Evolutionary conservation across 2,113 vertebrate species (phyloP), one percentile per base, ranked within the genome.

Genomic region (Hymenochirus boettgeri): DNA sequence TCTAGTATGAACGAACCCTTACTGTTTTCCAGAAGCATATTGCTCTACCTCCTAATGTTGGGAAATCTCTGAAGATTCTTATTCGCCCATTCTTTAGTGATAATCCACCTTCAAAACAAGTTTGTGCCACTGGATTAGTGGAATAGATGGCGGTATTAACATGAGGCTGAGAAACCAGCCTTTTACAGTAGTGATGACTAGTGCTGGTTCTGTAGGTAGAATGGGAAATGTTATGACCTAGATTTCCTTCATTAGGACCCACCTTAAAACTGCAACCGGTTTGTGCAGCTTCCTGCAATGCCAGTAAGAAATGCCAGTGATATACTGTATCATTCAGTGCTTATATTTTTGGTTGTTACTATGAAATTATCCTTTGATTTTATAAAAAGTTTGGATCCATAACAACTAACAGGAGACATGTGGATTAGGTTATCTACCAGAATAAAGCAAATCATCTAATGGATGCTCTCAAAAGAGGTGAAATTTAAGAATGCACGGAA

Each of bases 81-180:
- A n/a, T n/a, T n/a, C n/a, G n/a, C n/a, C n/a, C n/a, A n/a, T n/a
- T n/a, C n/a, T n/a, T n/a, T n/a, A n/a, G 45, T 3, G 5, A 21
- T 18, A 47, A 5, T 47, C 1, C 2, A 22, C 9, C 46, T 48
- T 4, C 11, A 8, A 48, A 57, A 59, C 39, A 59, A 52, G n/a
- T 19, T 29, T 52, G 45, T 59, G 56, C 42, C 21, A 54, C 17
- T 65, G 45, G 29, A 57, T 48, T 57, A n/a, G 31, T 27, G n/a
- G 19, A 35, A 11, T 39, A 27, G 26, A 55, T 53, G 9, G 60
- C 58, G 55, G 62, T 18, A 57, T 31, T 48, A 56, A 71, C 60
- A 73, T 74, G 11, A 66, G n/a, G 61, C 23, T 18, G 54, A 46
- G 39, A 25, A 65, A 65, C 63, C 54, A 65, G 64, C 42, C 46